Conservation (phyloP, 1,140 invertebrate genomes). For the Aricia agestis region DNA sequence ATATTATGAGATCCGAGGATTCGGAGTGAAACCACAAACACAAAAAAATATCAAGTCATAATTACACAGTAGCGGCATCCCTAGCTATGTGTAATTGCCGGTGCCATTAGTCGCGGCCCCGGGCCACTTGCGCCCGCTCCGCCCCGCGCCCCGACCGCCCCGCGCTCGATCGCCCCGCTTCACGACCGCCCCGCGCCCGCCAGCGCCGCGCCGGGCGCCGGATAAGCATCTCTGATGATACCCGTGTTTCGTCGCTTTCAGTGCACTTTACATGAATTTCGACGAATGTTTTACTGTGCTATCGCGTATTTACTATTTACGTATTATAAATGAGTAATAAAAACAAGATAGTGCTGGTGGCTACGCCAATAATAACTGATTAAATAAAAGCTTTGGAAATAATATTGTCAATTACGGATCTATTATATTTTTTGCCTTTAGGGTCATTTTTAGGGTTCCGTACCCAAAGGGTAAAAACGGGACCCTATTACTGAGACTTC, state of each 20-base stretch:
- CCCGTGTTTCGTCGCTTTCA: constrained; percentile 34
- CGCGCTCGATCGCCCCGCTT: too few species aligned
- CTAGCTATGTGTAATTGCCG: constrained; percentile 38
- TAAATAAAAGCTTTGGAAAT: too few species aligned
- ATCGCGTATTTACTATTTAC: neutral
- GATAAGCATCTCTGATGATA: constrained; percentile 42
- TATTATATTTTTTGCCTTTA: too few species aligned
- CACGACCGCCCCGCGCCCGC: constrained; percentile 22
- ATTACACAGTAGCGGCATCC: constrained; percentile 8
- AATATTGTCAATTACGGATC: too few species aligned
- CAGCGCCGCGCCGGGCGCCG: constrained; percentile 8
- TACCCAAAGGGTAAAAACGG: too few species aligned
- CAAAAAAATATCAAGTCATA: neutral
- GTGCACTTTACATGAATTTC: constrained; percentile 8
- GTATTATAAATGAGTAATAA: too few species aligned
- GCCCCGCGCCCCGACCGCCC: too few species aligned
- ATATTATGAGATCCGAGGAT: too few species aligned
- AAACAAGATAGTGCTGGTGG: too few species aligned
- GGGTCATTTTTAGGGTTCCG: too few species aligned
- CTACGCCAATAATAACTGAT: too few species aligned
- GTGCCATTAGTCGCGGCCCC: constrained; percentile 43
- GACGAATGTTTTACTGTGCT: constrained; percentile 4
- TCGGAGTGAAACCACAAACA: neutral
- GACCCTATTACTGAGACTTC: too few species aligned
- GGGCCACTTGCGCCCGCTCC: constrained; percentile 30